Percentiles rank a stretch among this genome's conserved stretches.
Evolutionary conservation across 1,140 invertebrate genomes (phyloP).

Genomic region (Ceratoteleas bidentatus): DNA sequence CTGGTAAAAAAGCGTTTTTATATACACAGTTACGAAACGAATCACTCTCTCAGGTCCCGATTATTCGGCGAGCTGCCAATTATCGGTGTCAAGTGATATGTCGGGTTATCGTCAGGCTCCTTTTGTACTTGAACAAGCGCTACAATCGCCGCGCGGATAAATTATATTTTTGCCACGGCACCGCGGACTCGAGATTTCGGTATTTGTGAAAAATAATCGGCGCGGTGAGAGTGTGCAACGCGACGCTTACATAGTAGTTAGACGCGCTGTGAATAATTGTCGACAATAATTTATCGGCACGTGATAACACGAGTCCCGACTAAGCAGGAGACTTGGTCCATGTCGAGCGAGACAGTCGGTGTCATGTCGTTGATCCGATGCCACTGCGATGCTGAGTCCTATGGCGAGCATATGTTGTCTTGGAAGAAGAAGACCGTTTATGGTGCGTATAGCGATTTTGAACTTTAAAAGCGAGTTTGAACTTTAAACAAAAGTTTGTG

Average conservation of each 20-base stretch:
- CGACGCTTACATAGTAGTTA: slow-evolving; percentile 6
- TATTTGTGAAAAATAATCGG: slow-evolving; percentile 20
- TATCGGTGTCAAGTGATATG: slow-evolving; percentile 23
- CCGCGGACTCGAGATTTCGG: slow-evolving; percentile 7
- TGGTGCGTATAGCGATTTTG: slow-evolving; percentile 5
- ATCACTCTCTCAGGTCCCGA: slow-evolving; percentile 18
- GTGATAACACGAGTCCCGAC: slow-evolving; percentile 15
- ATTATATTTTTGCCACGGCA: neutral
- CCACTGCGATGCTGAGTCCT: slow-evolving; percentile 33
- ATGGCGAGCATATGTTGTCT: slow-evolving; percentile 36
- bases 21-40: slow-evolving; percentile 33
- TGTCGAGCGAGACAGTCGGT: slow-evolving; percentile 22
- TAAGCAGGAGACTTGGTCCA: slow-evolving; percentile 36
- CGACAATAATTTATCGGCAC: slow-evolving; percentile 17
- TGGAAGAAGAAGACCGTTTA: slow-evolving; percentile 8
- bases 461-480: no score
- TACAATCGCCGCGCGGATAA: slow-evolving; percentile 32
- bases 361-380: slow-evolving; percentile 32
- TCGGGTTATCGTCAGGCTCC: slow-evolving; percentile 29
- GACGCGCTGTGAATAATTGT: slow-evolving; percentile 3
- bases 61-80: slow-evolving; percentile 10
- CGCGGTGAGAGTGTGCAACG: no score
- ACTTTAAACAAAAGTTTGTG: no score
- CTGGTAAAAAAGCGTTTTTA: neutral
- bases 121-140: slow-evolving; percentile 11